Conservation (phyloP, 2,113 vertebrate genomes). For the Uria aalge region DNA sequence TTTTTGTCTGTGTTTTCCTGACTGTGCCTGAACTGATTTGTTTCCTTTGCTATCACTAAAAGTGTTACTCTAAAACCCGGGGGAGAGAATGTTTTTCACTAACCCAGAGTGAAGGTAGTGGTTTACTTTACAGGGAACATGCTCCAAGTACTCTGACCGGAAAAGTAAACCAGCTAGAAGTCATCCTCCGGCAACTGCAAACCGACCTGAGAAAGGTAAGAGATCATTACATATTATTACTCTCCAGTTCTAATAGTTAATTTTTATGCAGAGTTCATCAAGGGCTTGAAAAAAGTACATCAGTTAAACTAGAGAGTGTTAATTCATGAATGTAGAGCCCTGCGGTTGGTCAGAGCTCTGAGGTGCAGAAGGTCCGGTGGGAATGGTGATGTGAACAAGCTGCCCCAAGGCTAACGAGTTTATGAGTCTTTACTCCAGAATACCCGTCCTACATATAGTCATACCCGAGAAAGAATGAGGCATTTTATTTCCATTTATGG, state of each 20-base stretch:
- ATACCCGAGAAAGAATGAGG: neutral
- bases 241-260: neutral
- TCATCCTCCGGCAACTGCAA: slow-evolving; percentile 93
- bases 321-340: neutral
- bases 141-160: slow-evolving; percentile 89
- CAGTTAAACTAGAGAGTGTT: neutral
- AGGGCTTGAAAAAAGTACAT: neutral
- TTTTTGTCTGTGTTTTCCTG: neutral
- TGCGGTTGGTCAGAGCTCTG: neutral
- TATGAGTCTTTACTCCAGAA: neutral
- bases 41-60: neutral
- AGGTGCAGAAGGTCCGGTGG: neutral
- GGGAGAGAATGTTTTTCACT: neutral
- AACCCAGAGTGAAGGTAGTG: neutral
- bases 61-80: neutral
- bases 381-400: neutral
- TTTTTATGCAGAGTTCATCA: neutral
- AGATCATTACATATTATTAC: neutral
- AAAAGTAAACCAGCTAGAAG: slow-evolving; percentile 96
- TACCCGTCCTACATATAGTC: neutral
- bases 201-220: slow-evolving; percentile 91
- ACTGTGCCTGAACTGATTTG: neutral
- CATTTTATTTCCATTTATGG: neutral
- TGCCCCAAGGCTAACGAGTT: neutral
- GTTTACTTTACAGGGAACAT: slow-evolving; percentile 69